These are phyloP conservation scores for Drosophila lacicola DNA, from an alignment of 2,888 invertebrate species.

Conservation along the genomic window DNA sequence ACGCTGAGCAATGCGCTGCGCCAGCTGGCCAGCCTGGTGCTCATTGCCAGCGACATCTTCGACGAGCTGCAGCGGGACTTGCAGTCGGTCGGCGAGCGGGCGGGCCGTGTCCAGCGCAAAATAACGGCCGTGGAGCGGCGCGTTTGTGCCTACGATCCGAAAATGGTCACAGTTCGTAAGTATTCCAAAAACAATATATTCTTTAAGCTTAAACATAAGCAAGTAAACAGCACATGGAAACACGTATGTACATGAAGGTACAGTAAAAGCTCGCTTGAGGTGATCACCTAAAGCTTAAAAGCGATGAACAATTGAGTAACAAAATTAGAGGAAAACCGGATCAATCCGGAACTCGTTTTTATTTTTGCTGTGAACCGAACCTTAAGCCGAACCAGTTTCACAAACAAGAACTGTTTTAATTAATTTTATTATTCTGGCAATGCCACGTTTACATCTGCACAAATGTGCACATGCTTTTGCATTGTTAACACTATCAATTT, in stretches of 20 bases:
- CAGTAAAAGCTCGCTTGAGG: slow-evolving; percentile 1
- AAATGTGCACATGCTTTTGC: too few relatives aligned
- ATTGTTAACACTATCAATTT: too few relatives aligned
- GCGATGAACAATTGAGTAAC: too few relatives aligned
- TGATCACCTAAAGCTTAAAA: not conserved
- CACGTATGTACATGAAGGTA: not conserved
- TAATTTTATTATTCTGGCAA: too few relatives aligned
- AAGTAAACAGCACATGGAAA: not conserved
- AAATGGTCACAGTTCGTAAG: slow-evolving; percentile 97
- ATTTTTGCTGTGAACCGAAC: too few relatives aligned
- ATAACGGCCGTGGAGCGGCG: slow-evolving; percentile 90
- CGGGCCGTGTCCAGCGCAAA: slow-evolving; percentile 89
- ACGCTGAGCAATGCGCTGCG: slow-evolving; percentile 93
- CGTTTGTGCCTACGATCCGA: slow-evolving; percentile 92
- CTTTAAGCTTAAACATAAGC: not conserved
- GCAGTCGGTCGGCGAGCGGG: slow-evolving; percentile 90
- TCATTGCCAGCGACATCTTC: slow-evolving; percentile 94
- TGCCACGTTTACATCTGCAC: too few relatives aligned
- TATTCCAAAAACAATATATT: slow-evolving; percentile 80
- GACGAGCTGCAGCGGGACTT: slow-evolving; percentile 92
- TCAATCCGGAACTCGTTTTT: too few relatives aligned
- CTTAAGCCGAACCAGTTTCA: too few relatives aligned
- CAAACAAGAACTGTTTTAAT: too few relatives aligned
- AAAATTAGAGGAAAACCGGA: too few relatives aligned
- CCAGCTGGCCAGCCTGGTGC: slow-evolving; percentile 93